Percentiles rank a stretch among this genome's conserved stretches.
These are phyloP conservation scores for Tenthredo scrophulariae DNA, from an alignment of 2,888 invertebrate genomes.

Conservation along the genomic window DNA sequence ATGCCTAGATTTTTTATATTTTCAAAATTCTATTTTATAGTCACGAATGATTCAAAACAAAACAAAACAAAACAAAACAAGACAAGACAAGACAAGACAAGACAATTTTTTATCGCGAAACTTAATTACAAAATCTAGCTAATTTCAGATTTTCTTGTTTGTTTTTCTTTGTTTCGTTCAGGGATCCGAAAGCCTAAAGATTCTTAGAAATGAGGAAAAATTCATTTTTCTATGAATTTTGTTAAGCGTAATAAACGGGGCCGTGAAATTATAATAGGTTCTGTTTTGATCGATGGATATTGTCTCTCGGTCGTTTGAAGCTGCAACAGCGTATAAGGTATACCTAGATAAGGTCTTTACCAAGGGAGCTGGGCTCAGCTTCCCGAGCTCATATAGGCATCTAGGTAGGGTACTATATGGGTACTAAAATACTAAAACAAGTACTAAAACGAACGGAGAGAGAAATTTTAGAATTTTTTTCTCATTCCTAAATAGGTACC, in stretches of 20 bases:
- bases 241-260: too few species aligned
- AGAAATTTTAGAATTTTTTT: background rate
- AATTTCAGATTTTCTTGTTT: too few species aligned
- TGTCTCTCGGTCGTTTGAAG: constrained; percentile 13
- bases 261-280: background rate
- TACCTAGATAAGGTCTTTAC: constrained; percentile 33
- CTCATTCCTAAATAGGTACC: background rate
- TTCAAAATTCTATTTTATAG: too few species aligned
- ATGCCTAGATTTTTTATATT: background rate
- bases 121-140: too few species aligned
- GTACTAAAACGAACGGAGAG: background rate
- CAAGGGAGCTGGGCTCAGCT: background rate
- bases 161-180: too few species aligned
- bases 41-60: too few species aligned
- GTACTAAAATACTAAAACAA: constrained; percentile 26
- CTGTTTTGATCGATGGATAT: constrained; percentile 23
- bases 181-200: too few species aligned
- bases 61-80: too few species aligned
- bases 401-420: background rate
- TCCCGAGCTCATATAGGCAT: background rate
- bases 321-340: background rate
- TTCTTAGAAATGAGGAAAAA: background rate
- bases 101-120: too few species aligned
- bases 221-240: background rate
- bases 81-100: too few species aligned